Evolutionary conservation across 2,113 vertebrate genomes (phyloP).

Genomic region (Pelodiscus sinensis): DNA sequence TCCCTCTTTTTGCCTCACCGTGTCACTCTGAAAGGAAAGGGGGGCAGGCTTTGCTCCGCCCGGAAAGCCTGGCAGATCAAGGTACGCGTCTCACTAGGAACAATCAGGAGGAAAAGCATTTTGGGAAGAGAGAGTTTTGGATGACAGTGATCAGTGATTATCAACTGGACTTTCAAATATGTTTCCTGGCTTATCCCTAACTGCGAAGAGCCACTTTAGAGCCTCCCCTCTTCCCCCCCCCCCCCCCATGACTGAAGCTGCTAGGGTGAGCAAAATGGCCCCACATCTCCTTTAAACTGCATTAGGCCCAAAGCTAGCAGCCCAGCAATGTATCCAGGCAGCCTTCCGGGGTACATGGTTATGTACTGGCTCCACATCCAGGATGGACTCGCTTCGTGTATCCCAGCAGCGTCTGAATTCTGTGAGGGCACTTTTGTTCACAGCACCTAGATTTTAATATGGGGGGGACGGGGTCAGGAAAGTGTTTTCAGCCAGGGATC

Average conservation of each 20-base stretch:
- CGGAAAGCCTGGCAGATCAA: neutral
- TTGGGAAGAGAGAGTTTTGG: conserved; percentile 41
- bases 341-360: neutral
- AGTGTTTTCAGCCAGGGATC: neutral
- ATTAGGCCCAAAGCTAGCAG: neutral
- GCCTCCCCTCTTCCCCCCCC: neutral
- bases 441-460: neutral
- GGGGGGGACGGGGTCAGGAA: neutral
- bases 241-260: conserved; percentile 9
- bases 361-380: neutral
- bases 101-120: conserved; percentile 29
- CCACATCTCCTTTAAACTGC: neutral
- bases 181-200: conserved; percentile 20
- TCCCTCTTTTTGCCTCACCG: rapidly evolving
- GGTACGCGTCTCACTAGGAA: neutral
- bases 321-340: neutral
- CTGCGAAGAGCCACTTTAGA: conserved; percentile 34
- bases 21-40: neutral
- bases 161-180: conserved; percentile 42
- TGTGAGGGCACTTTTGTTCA: neutral
- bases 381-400: neutral
- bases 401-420: neutral
- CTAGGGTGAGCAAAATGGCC: neutral
- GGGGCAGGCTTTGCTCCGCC: neutral
- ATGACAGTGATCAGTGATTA: conserved; percentile 34